Evolutionary conservation across 2,888 invertebrate genomes (phyloP), one percentile per base, ranked within the genome.

Genomic region (Tineola bisselliella): DNA sequence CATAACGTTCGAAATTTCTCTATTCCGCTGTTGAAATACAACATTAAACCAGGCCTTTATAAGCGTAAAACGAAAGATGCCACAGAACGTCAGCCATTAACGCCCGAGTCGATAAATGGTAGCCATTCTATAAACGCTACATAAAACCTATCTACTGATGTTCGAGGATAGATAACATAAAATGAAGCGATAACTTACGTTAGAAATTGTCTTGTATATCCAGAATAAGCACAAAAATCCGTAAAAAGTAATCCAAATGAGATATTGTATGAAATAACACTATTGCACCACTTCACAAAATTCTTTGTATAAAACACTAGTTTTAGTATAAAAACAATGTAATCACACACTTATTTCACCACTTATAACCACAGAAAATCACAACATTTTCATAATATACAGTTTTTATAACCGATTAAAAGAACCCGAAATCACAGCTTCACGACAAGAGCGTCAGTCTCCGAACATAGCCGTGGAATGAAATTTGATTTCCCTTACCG

Each of bases 81-180:
- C 43, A 31, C n/a, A 44, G 44, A 68, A 79, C 79, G 86, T 86
- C 86, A 83, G 86, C 86, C 86, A 86, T 86, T 86, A 82, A 74
- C 79, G 82, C 86, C 84, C 86, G 84, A 86, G 81, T 86, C 84
- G 81, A 82, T 84, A 83, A 77, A 81, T 77, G 81, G 84, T 80
- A 83, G 84, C 83, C 83, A n/a, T 33, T 58, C 15, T n/a, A 38
- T 10, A 38, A 10, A 38, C 38, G 38, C 10, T 12, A 38, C 38
- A 3, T 38, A 38, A 38, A 38, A 12, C 10, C 11, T 38, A 8
- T 31, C 10, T 31, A 31, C 31, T 8, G 31, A 31, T 38, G 38
- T 38, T 10, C 25, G 10, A n/a, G 38, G 10, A 38, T 38, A 31
- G 12, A 33, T 58, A n/a, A 10, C n/a, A 52, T 64, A 65, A 65